Base-by-base conservation (phyloP, 2,113 vertebrate genomes). In the Pomatorhinus ruficollis region DNA sequence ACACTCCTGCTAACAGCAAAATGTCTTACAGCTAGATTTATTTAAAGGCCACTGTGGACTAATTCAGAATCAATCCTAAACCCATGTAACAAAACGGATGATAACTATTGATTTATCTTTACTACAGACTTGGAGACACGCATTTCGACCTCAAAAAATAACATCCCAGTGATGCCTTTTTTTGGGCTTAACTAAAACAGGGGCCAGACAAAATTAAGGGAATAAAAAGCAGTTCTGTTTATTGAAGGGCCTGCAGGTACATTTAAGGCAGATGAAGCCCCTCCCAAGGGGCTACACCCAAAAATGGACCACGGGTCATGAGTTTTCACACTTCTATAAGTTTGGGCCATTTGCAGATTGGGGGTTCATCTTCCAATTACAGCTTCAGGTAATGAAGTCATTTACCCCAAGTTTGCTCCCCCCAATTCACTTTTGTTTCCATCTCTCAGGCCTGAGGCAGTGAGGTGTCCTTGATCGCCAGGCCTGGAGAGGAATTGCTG, bases 251-350 rank as follows among this genome's bases (percentile, higher is more conserved):
- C 9, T 42, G 2, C 31, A 64, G 47, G 18, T 1, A 7, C 11
- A 28, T 42, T 27, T 10, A 0, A 3, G 37, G 19, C 30, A 64
- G 19, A 52, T 1, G 6, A 64, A n/a, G 18, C 6, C 13, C 7
- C 5, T 10, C 37, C 30, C 39, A 39, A 63, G 22, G 45, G 23
- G 6, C 8, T 63, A 1, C 30, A 53, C 19, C 31, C 47, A 64
- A 63, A 63, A 53, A 78, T 60, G n/a, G 12, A 39, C 2, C 0
- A 42, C 3, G 4, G 12, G 18, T 22, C 47, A 40, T 0, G 0
- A 10, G 5, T 52, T 54, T 78, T 28, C 37, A 64, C 2, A 23
- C 1, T 42, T 63, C 40, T 12, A 28, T 27, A 9, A 61, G 1
- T 63, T 78, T n/a, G 37, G 30, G 0, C 2, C 18, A 27, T 78